Evolutionary conservation across 2,113 vertebrate genomes (phyloP).

Genomic region (Alouatta palliata): DNA sequence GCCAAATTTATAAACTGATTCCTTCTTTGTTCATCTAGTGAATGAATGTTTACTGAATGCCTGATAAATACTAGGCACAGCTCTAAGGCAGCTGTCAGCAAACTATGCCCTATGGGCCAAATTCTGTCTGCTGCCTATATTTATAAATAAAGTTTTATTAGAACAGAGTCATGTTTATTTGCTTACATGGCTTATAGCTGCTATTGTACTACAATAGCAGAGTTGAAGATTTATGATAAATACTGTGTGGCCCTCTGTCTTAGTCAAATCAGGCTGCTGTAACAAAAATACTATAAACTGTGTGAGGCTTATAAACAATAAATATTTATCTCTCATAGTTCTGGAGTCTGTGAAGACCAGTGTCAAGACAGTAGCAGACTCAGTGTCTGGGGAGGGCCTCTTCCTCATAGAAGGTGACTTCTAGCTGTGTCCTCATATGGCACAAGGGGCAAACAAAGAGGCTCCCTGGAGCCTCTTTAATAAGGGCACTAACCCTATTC

Average conservation of each 20-base stretch:
- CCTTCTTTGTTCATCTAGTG: not conserved
- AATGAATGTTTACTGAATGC: not conserved
- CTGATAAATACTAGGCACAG: not conserved
- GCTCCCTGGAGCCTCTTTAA: not conserved
- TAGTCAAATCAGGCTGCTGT: not conserved
- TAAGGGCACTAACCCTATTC: not conserved
- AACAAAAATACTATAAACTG: not conserved
- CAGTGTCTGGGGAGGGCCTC: not conserved
- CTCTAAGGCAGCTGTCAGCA: not conserved
- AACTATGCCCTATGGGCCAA: not conserved
- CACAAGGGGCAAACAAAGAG: not conserved
- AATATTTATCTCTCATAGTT: not conserved
- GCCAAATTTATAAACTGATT: not conserved
- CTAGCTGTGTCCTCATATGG: not conserved
- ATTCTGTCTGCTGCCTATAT: not conserved
- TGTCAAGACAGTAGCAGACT: not conserved
- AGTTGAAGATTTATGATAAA: not conserved
- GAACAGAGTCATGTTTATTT: not conserved
- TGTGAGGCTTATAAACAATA: not conserved
- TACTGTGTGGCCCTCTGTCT: not conserved
- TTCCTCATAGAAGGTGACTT: not conserved
- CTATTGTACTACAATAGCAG: not conserved
- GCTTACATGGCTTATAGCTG: not conserved
- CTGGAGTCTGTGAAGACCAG: not conserved
- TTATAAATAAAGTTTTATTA: conserved; percentile 26